Percentiles rank a stretch among this genome's conserved stretches.
These are phyloP conservation scores for Hydra vulgaris DNA, from an alignment of 30 jellyfish, hydroid and myxozoan species.

Conservation along the genomic window DNA sequence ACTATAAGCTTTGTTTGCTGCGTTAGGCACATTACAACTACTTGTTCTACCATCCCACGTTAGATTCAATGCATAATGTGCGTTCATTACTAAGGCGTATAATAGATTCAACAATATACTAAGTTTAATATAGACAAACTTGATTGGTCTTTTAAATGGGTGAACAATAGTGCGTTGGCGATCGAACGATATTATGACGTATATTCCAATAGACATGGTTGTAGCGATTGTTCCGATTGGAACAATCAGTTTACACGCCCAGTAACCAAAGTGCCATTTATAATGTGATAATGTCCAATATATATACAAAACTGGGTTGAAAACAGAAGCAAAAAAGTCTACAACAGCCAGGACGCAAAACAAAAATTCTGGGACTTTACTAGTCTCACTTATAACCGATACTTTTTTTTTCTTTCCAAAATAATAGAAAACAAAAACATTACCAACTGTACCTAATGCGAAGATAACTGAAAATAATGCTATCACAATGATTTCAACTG, in stretches of 20 bases:
- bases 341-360: constrained; percentile 56
- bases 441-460: constrained; percentile 73
- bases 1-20: constrained; percentile 26
- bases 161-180: constrained; percentile 55
- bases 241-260: constrained; percentile 70
- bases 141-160: constrained; percentile 59
- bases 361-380: constrained; percentile 77
- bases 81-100: constrained; percentile 29
- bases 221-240: constrained; percentile 67
- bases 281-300: constrained; percentile 58
- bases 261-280: constrained; percentile 77
- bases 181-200: constrained; percentile 65
- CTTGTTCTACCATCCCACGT: neutral
- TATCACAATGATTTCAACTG: constrained; percentile 27
- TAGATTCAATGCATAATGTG: constrained; percentile 35
- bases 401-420: constrained; percentile 45
- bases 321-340: constrained; percentile 60
- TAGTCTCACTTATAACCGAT: neutral
- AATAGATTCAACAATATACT: constrained; percentile 25
- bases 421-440: constrained; percentile 58
- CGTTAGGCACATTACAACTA: constrained; percentile 35
- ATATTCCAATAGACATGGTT: constrained; percentile 64
- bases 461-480: constrained; percentile 39
- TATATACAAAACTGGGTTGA: constrained; percentile 55
- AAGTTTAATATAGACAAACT: constrained; percentile 23